Base-by-base conservation (phyloP, 1,140 invertebrate species). In the Teleopsis dalmanni region DNA sequence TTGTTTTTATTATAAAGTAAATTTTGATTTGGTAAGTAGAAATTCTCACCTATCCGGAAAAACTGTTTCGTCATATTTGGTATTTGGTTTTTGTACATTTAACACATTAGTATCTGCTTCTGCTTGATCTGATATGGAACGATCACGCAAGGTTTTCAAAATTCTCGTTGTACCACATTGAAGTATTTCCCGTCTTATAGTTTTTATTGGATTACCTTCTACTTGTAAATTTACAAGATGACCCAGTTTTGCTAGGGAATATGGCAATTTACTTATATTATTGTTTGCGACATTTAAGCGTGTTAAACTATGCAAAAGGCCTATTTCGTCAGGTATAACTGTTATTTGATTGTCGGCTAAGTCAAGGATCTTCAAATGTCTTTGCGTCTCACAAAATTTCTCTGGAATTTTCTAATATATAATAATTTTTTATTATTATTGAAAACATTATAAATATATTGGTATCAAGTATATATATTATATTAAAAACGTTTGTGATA, bases 211-310 rank as follows among this genome's bases (percentile, higher is more conserved):
- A 74, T 95, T 95, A 1, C 90, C 92, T 42, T 92, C 86, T 34
- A 95, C 75, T 50, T 82, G 80, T 33, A 95, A 76, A 47, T 83
- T 84, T 56, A 89, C 89, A 31, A 95, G 70, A 65, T 91, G 85
- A 1, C 84, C 81, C 53, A 95, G 73, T 8, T 84, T 71, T 2
- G 86, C 80, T 18, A 95, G 60, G 23, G 80, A 80, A 58, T 75
- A 79, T 22, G 92, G 90, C 54, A 95, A 72, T 47, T 86, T 91
- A 59, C 27, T 72, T 6, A 70, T 57, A 4, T 59, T 56, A 65
- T 94, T 94, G 66, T 90, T 89, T 3, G 84, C 84, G 21, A 94
- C 58, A 72, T 94, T 88, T 22, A 94, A 75, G 53, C 87, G 77
- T 58, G 88, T 83, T 26, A 93, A 70, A 58, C 80, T 80, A 50